Percentiles rank a stretch among this genome's conserved stretches.
Conservation (phyloP, 2,113 vertebrate genomes). For the Rhinopithecus roxellana region DNA sequence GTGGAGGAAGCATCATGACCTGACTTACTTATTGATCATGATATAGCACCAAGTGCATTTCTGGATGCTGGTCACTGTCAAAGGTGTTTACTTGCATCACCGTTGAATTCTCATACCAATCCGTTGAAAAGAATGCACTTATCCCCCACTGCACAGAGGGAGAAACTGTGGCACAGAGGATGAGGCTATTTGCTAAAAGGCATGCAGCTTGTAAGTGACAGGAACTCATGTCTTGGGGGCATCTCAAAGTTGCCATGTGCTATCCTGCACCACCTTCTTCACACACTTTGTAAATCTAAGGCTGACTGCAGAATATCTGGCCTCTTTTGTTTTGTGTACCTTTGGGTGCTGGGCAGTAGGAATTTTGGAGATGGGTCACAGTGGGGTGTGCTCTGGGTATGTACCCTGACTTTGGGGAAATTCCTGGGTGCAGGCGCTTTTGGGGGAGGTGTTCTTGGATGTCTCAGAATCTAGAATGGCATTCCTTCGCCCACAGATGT, state of each 20-base stretch:
- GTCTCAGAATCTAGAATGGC: not conserved
- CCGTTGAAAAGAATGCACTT: not conserved
- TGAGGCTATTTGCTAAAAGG: not conserved
- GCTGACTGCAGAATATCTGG: not conserved
- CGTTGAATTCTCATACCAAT: not conserved
- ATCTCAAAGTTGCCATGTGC: not conserved
- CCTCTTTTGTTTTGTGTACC: not conserved
- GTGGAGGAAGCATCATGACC: not conserved
- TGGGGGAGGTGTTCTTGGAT: not conserved
- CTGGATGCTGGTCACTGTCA: not conserved
- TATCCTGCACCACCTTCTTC: not conserved
- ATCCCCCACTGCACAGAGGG: not conserved
- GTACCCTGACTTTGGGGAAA: slow-evolving; percentile 9
- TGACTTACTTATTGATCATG: not conserved
- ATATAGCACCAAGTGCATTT: not conserved
- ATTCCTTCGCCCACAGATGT: not conserved
- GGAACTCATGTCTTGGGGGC: not conserved
- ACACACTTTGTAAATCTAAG: not conserved
- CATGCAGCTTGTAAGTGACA: not conserved
- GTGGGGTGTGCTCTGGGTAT: not conserved
- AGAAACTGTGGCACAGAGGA: not conserved
- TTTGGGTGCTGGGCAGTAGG: not conserved
- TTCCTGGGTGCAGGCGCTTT: not conserved
- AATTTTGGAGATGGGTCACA: not conserved
- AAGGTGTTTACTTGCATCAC: not conserved